Evolutionary conservation across 2,113 vertebrate genomes (phyloP).

Genomic region (Nestor notabilis): DNA sequence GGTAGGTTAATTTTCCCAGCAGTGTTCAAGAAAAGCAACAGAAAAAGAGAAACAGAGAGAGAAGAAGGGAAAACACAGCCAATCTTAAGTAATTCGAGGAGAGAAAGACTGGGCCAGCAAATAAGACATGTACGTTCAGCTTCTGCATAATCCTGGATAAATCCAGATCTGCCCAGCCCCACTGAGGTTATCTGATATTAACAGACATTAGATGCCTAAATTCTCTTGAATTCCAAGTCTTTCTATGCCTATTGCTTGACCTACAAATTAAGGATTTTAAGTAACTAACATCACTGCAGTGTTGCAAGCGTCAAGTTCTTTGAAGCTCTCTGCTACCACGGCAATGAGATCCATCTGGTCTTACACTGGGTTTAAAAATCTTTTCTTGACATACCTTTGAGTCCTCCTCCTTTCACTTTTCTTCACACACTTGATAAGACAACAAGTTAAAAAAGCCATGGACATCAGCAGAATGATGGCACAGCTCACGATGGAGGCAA

Average conservation of each 20-base stretch:
- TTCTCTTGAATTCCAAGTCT: not conserved
- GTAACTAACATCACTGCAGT: not conserved
- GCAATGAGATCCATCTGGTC: not conserved
- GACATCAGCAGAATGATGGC: constrained; percentile 91
- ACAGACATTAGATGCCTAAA: not conserved
- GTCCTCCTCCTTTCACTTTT: constrained; percentile 74
- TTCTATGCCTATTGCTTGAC: not conserved
- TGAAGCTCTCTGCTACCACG: not conserved
- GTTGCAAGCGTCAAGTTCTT: not conserved
- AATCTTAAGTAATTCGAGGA: not conserved
- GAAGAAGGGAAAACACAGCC: not conserved
- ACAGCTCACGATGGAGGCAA: constrained; percentile 87
- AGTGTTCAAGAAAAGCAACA: not conserved
- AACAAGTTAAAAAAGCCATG: constrained; percentile 90
- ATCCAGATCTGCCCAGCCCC: not conserved
- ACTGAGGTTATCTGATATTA: not conserved
- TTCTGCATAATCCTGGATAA: not conserved
- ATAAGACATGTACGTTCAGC: not conserved
- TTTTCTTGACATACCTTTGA: constrained; percentile 73
- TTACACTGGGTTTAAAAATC: not conserved
- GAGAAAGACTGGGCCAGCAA: not conserved
- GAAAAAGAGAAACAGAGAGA: not conserved
- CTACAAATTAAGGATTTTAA: not conserved
- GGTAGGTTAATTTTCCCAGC: not conserved
- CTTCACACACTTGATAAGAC: constrained; percentile 84